Evolutionary conservation across 2,888 invertebrate genomes (phyloP).

Genomic region (Heliconius hortense): DNA sequence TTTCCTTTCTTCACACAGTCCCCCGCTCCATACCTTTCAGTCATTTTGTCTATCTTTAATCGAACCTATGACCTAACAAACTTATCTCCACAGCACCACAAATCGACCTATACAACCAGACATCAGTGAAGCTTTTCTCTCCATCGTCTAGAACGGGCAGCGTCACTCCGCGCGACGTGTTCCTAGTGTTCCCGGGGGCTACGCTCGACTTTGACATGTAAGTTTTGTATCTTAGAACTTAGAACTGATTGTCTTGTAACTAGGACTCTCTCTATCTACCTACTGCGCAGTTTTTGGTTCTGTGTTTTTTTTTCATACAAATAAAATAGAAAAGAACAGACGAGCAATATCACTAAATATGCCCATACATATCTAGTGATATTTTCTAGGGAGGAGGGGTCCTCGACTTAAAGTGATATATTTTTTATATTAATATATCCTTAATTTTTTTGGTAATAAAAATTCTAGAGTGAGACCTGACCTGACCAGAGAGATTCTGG

Average conservation of each 20-base stretch:
- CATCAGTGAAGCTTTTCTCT: slow-evolving; percentile 74
- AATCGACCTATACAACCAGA: slow-evolving; percentile 74
- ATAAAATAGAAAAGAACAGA: too few relatives aligned
- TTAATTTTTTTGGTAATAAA: too few relatives aligned
- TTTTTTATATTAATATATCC: too few relatives aligned
- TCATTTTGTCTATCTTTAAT: background rate
- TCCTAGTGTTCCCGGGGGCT: slow-evolving; percentile 65
- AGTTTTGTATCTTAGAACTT: slow-evolving; percentile 45
- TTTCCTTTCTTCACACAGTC: background rate
- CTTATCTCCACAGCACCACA: slow-evolving; percentile 63
- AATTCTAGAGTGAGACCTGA: too few relatives aligned
- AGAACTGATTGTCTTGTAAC: background rate
- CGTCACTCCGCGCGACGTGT: slow-evolving; percentile 60
- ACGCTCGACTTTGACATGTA: slow-evolving; percentile 56
- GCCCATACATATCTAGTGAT: too few relatives aligned
- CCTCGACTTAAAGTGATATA: background rate
- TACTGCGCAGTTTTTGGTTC: too few relatives aligned
- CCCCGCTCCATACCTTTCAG: background rate
- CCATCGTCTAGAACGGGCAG: slow-evolving; percentile 61
- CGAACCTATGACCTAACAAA: background rate
- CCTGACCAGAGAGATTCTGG: too few relatives aligned
- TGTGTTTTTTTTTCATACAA: too few relatives aligned
- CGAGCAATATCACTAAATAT: too few relatives aligned
- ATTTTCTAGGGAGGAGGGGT: too few relatives aligned
- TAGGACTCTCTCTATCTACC: background rate